These are phyloP conservation scores for Epizoanthus scotinus DNA, from an alignment of 92 coral and sea anemone species.

Conservation along the genomic window DNA sequence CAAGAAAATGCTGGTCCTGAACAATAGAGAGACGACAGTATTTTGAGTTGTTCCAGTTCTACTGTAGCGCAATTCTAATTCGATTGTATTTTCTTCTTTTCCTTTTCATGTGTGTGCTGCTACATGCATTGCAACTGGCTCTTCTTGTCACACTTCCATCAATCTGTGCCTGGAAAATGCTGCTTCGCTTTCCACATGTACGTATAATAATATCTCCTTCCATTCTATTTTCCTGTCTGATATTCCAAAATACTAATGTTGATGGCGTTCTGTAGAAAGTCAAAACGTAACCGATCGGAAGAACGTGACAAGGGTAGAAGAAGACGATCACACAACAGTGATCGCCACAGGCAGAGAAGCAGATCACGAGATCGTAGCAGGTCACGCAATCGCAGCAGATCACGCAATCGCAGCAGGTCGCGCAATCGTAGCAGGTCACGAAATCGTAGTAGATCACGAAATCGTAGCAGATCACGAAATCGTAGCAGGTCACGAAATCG, in stretches of 20 bases:
- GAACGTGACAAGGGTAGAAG: conserved; percentile 70
- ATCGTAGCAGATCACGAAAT: conserved; percentile 60
- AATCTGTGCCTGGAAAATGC: conserved; percentile 1
- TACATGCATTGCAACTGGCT: background rate
- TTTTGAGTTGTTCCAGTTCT: background rate
- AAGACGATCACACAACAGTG: conserved; percentile 39
- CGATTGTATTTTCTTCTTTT: background rate
- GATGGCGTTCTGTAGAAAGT: conserved; percentile 51
- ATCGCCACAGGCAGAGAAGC: conserved; percentile 62
- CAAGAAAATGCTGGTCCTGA: too few species aligned
- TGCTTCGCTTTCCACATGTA: conserved; percentile 17
- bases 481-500: conserved; percentile 56
- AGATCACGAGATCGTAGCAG: conserved; percentile 54
- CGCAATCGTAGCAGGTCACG: conserved; percentile 38
- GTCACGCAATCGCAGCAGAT: conserved; percentile 53
- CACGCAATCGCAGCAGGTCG: conserved; percentile 46
- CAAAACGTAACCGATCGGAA: conserved; percentile 60
- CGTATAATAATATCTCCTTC: conserved; percentile 14
- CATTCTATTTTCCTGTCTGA: background rate
- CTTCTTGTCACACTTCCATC: background rate
- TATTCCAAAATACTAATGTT: conserved; percentile 6
- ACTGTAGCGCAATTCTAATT: background rate
- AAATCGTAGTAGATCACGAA: conserved; percentile 31
- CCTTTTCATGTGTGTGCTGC: conserved; percentile 9
- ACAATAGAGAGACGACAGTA: too few species aligned